These are phyloP conservation scores for Elysia crispata DNA, from an alignment of 2,888 invertebrate genomes.

Conservation along the genomic window DNA sequence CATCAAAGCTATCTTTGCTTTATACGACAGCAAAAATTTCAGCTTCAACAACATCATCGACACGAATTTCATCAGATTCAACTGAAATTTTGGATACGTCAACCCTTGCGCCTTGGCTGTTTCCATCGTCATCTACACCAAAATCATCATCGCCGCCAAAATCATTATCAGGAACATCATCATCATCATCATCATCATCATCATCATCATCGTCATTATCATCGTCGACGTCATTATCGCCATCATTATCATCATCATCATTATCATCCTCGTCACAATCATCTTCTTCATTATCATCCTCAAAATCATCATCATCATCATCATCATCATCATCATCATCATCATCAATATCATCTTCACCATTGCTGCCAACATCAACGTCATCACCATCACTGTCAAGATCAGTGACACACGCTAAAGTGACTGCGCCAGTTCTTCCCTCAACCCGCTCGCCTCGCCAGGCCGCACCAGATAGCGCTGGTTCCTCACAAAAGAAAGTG, in stretches of 20 bases:
- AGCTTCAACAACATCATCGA: too few relatives aligned
- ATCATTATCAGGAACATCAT: slow-evolving; percentile 37
- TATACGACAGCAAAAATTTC: too few relatives aligned
- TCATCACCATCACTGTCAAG: slow-evolving; percentile 25
- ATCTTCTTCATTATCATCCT: slow-evolving; percentile 43
- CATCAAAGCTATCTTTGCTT: too few relatives aligned
- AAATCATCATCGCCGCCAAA: slow-evolving; percentile 30
- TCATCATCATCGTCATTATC: slow-evolving; percentile 37
- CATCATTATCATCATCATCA: slow-evolving; percentile 38
- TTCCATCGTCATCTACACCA: slow-evolving; percentile 10
- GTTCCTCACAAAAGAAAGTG: not conserved
- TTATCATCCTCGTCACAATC: slow-evolving; percentile 37
- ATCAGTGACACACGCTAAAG: not conserved
- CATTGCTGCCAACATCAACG: slow-evolving; percentile 32
- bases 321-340: slow-evolving; percentile 41
- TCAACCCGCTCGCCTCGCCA: too few relatives aligned
- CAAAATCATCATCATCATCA: slow-evolving; percentile 33
- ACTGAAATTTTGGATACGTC: too few relatives aligned
- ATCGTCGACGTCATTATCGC: not conserved
- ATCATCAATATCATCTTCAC: slow-evolving; percentile 43
- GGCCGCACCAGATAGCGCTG: not conserved
- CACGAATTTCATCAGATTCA: too few relatives aligned
- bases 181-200: slow-evolving; percentile 35
- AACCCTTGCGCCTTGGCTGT: not conserved
- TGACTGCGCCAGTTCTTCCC: too few relatives aligned